These are phyloP conservation scores for Actinopyga echinites DNA, from an alignment of 53 echinoderm and acorn worm species.

Conservation along the genomic window DNA sequence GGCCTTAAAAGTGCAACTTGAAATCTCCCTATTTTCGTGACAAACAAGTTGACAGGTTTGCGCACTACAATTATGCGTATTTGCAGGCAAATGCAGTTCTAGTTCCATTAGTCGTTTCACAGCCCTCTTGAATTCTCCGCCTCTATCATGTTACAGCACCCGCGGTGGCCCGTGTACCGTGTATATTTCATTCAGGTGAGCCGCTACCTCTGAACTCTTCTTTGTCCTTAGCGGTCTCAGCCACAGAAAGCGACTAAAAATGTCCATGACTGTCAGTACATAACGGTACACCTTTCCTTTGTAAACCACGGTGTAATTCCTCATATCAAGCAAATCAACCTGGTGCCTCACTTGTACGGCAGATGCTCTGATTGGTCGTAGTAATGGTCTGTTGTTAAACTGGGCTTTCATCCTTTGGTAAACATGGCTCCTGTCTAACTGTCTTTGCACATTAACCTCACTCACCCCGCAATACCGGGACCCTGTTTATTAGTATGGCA, in stretches of 20 bases:
- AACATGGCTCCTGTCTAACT: not conserved
- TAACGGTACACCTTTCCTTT: not conserved
- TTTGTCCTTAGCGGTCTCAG: not conserved
- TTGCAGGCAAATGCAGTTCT: too few relatives aligned
- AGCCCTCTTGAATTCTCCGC: too few relatives aligned
- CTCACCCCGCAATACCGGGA: not conserved
- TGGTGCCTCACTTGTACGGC: conserved; percentile 2
- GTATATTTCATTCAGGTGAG: not conserved
- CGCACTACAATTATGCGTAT: too few relatives aligned
- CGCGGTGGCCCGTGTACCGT: not conserved
- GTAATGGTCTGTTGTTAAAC: not conserved
- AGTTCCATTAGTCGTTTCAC: too few relatives aligned
- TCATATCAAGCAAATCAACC: conserved; percentile 1
- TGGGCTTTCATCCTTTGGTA: not conserved
- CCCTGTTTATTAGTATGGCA: not conserved
- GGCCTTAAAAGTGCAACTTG: too few relatives aligned
- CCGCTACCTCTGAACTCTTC: not conserved
- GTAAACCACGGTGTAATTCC: not conserved
- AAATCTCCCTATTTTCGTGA: too few relatives aligned
- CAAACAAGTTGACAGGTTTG: too few relatives aligned
- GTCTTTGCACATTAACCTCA: not conserved
- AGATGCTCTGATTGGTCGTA: conserved; percentile 14
- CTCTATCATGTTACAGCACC: too few relatives aligned
- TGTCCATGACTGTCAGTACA: not conserved
- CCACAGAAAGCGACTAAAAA: not conserved